phyloP scores from a whole-genome alignment of 2,888 invertebrate genomes.

The Tenthredo livida region DNA sequence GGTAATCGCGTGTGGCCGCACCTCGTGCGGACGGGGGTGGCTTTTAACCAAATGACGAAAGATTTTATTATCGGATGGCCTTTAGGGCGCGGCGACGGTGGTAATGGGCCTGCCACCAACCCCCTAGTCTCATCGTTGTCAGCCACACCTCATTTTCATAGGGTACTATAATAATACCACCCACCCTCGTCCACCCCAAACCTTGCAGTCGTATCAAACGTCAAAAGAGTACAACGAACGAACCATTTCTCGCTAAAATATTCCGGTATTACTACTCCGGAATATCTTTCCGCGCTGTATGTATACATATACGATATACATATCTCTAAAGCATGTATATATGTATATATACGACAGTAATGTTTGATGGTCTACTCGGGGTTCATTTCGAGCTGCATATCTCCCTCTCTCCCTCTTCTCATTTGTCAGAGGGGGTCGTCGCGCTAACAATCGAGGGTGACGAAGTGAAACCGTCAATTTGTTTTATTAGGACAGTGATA shows the following conservation, averaged over 20 bases:
- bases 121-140: constrained; percentile 58
- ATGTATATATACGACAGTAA: neutral
- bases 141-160: constrained; percentile 51
- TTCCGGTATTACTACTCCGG: constrained; percentile 7
- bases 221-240: constrained; percentile 11
- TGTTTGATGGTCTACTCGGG: constrained; percentile 25
- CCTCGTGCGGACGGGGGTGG: constrained; percentile 71
- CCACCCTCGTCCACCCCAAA: neutral
- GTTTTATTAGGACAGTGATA: constrained; percentile 64
- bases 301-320: neutral
- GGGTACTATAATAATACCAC: constrained; percentile 28
- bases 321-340: too few relatives aligned
- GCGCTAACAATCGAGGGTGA: constrained; percentile 54
- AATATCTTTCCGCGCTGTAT: neutral
- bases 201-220: constrained; percentile 30
- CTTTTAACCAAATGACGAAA: constrained; percentile 76
- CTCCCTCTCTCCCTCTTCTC: constrained; percentile 40
- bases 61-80: constrained; percentile 75
- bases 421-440: constrained; percentile 45
- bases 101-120: constrained; percentile 69
- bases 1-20: constrained; percentile 71
- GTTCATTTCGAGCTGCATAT: constrained; percentile 20
- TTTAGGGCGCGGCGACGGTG: constrained; percentile 69
- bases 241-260: constrained; percentile 14
- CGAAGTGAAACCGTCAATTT: constrained; percentile 65